Evolutionary conservation across 2,797 vertebrate species (phyloP).

Genomic region (Holocentrus rufus): DNA sequence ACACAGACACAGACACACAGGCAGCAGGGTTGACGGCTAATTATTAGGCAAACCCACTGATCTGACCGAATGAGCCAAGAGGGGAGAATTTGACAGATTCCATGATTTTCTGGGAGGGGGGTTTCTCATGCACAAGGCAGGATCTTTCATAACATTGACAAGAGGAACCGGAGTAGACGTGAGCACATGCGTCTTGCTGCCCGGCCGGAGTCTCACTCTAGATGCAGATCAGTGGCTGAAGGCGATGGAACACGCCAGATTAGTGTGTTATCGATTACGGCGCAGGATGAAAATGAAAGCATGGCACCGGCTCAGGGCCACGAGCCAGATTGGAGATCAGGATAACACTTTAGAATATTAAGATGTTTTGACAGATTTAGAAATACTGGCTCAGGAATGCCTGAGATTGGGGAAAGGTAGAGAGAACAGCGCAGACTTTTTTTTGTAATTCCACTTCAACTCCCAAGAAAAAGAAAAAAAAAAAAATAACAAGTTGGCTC

Average conservation of each 20-base stretch:
- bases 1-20: constrained; percentile 51
- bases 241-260: constrained; percentile 63
- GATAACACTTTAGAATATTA: constrained; percentile 24
- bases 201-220: constrained; percentile 54
- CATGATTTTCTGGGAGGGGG: constrained; percentile 34
- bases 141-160: constrained; percentile 56
- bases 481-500: not conserved
- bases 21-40: constrained; percentile 64
- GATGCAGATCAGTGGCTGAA: constrained; percentile 74
- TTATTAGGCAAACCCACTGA: constrained; percentile 72
- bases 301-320: constrained; percentile 52
- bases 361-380: not conserved
- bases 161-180: constrained; percentile 60
- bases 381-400: constrained; percentile 33
- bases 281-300: constrained; percentile 71
- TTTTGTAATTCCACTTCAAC: constrained; percentile 11
- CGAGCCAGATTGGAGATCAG: constrained; percentile 46
- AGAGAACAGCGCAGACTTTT: constrained; percentile 5
- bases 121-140: constrained; percentile 64
- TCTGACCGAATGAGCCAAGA: constrained; percentile 67
- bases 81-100: constrained; percentile 42
- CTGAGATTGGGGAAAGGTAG: constrained; percentile 22
- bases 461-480: too few relatives aligned
- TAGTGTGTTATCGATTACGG: constrained; percentile 63
- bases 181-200: constrained; percentile 64